These are phyloP conservation scores for Pimpla rufipes DNA, from an alignment of 2,888 invertebrate genomes.

Conservation along the genomic window DNA sequence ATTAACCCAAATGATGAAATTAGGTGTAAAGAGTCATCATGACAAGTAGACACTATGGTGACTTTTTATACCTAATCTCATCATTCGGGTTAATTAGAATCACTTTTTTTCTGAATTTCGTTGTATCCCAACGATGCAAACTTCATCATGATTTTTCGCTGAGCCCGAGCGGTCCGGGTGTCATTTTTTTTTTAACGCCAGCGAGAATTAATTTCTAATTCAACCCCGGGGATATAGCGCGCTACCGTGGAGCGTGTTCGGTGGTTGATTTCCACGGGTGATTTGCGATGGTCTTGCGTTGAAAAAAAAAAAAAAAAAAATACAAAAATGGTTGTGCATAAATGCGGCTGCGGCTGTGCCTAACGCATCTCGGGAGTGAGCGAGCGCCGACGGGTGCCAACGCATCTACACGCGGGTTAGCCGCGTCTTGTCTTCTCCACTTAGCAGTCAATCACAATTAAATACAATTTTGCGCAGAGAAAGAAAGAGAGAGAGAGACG, in stretches of 20 bases:
- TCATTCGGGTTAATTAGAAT: no score
- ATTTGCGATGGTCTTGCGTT: conserved; percentile 42
- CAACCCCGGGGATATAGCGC: not conserved
- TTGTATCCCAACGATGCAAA: no score
- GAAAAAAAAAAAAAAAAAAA: no score
- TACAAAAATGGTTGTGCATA: conserved; percentile 36
- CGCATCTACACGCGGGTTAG: conserved; percentile 3
- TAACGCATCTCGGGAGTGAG: conserved; percentile 14
- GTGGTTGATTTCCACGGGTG: conserved; percentile 41
- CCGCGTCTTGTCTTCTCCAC: conserved; percentile 71
- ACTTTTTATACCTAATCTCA: no score
- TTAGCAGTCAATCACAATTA: conserved; percentile 85
- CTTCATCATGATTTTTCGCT: no score
- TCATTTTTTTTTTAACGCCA: no score
- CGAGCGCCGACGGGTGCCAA: conserved; percentile 20
- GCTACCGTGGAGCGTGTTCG: not conserved
- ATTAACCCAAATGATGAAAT: no score
- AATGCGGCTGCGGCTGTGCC: conserved; percentile 24
- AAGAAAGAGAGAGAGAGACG: conserved; percentile 4
- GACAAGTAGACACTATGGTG: no score
- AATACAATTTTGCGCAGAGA: conserved; percentile 83
- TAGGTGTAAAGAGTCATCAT: no score
- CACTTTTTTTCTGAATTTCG: no score
- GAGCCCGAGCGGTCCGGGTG: no score
- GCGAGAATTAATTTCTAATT: no score